Evolutionary conservation across 2,797 vertebrate species (phyloP), one percentile per base, ranked within the genome.

Genomic region (Pseudocheirus occidentalis): DNA sequence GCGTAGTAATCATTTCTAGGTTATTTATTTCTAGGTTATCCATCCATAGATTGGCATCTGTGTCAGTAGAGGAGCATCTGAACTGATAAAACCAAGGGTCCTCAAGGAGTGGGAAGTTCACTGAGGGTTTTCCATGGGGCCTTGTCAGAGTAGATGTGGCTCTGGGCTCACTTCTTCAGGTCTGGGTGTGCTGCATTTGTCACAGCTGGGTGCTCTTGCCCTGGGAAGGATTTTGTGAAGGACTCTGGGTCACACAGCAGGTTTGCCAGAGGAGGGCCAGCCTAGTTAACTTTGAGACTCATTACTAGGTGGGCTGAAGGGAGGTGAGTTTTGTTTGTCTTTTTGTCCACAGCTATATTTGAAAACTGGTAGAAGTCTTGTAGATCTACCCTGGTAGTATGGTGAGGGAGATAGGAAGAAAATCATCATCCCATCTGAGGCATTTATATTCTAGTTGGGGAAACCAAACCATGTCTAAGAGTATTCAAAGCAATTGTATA

Each of bases 391-490:
- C 18, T 81, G 24, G 73, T 50, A 87, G 73, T 27, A 11, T 50
- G 40, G 40, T 87, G 10, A 46, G 13, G 73, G 18, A 27, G 21
- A 87, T 27, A 87, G 40, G 40, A 27, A 87, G 40, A 50, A 87
- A 87, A 87, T 50, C 21, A 50, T 50, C 62, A 87, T 50, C 62
- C 62, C 31, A 40, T 13, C 56, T 93, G 92, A 96, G 92, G 56
- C 92, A 34, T 55, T 93, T 95, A 92, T 95, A 73, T 81, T 96
- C 95, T 90, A 93, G 52, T 91, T 95, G 96, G 24, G 24, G 24
- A 50, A 87, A 87, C 21, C 40, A 46, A 55, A 27, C 46, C 73
- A 87, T 50, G 9, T 9, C 40, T 87, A 50, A 28, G n/a, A 81
- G 3, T 46, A 46, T 3, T 46, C 73, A 87, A 46, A 81, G n/a